Evolutionary conservation across 2,888 invertebrate genomes (phyloP), one percentile per base, ranked within the genome.

Genomic region (Pseudococcus longispinus): DNA sequence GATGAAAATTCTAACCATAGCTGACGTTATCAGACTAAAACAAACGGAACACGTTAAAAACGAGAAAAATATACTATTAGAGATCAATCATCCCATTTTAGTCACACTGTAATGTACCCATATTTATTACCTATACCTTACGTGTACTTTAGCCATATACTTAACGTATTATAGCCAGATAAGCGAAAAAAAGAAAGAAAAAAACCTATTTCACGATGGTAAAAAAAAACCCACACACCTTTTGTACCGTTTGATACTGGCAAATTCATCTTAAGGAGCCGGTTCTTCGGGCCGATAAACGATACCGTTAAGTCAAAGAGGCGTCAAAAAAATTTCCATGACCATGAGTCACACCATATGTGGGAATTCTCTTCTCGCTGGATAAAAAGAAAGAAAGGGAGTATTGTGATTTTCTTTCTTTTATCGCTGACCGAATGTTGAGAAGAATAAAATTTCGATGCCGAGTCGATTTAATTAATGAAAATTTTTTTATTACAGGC

Each of bases 11-110:
- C 93, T 99, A 89, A 95, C 96, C 88, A 96, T 98, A 93, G 94
- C 95, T 74, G 97, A 98, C 91, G 96, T 99, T 88, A 96, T 99
- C 90, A 94, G 97, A 90, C 93, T 97, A 89, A 97, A 98, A 91
- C 98, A 98, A 92, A 96, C 98, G 89, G 98, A 98, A 90, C 99
- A 99, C 91, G 98, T 98, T 88, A 96, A 97, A 92, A 98, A 97
- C 91, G 99, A 99, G 92, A 98, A 98, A 91, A 95, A 94, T 90
- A 97, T 99, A 90, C 93, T 99, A 88, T 93, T 95, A 88, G 95
- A 96, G 92, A 95, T 98, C 89, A 93, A 95, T 89, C 98, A 99
- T 92, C 98, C 98, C 85, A 99, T 99, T 92, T 95, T 99, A 90
- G 97, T 99, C 87, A 96, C 97, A 91, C 92, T 97, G 96, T 97